Percentiles rank a stretch among this genome's conserved stretches.
Conservation (phyloP, 2,797 vertebrate species). For the Molossus alvarezi region DNA sequence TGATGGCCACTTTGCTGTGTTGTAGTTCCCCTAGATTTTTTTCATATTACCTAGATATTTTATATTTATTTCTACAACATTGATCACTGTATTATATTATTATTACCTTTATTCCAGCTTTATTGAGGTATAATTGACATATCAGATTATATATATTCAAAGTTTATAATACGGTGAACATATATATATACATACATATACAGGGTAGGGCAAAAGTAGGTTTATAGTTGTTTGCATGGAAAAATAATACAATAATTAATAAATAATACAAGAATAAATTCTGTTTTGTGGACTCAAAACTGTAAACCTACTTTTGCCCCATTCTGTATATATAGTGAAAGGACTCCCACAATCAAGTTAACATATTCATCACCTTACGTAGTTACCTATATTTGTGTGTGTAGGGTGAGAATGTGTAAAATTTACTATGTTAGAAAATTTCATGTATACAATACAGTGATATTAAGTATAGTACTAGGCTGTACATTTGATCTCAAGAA, state of each 20-base stretch:
- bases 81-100: background rate
- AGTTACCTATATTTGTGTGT: background rate
- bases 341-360: background rate
- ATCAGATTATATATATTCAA: slow-evolving; percentile 9
- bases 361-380: background rate
- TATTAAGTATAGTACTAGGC: background rate
- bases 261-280: background rate
- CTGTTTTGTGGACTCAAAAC: background rate
- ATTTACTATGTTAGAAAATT: background rate
- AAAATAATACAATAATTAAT: background rate
- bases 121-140: background rate
- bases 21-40: slow-evolving; percentile 13
- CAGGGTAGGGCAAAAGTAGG: background rate
- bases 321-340: background rate
- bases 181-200: background rate
- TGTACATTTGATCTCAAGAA: background rate
- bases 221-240: background rate
- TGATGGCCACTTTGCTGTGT: background rate
- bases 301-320: background rate
- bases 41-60: slow-evolving; percentile 39
- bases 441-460: background rate
- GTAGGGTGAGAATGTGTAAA: background rate
- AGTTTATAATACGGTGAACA: background rate
- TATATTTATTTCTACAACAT: background rate
- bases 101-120: slow-evolving; percentile 41